A percentile compares a stretch with the other conserved stretches of the same genome.
Evolutionary conservation across 2,888 invertebrate genomes (phyloP).

Genomic region (Fragum sueziense): DNA sequence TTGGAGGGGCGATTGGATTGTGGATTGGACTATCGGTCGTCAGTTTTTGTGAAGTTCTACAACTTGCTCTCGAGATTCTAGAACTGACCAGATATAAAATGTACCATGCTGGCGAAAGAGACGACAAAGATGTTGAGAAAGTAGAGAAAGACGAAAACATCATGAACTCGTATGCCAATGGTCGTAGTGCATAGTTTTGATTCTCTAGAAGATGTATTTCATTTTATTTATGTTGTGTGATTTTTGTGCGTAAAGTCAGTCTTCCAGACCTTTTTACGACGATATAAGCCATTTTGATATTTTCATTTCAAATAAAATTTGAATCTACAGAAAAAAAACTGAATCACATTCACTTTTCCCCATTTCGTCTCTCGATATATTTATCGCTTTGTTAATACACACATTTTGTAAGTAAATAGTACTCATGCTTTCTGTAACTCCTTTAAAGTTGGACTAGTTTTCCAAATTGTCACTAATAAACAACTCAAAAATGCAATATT

Average conservation of each 20-base stretch:
- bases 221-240: too few species aligned
- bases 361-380: too few species aligned
- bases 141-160: not conserved
- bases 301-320: not conserved
- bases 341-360: too few species aligned
- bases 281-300: not conserved
- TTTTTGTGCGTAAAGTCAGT: too few species aligned
- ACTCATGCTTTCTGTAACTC: too few species aligned
- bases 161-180: not conserved
- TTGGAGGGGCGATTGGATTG: slow-evolving; percentile 67
- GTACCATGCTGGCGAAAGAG: not conserved
- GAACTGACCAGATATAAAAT: slow-evolving; percentile 13
- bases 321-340: not conserved
- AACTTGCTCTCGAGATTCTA: slow-evolving; percentile 60
- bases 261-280: too few species aligned
- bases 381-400: too few species aligned
- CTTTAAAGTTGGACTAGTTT: too few species aligned
- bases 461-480: too few species aligned
- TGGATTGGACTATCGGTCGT: slow-evolving; percentile 69
- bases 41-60: slow-evolving; percentile 63
- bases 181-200: not conserved
- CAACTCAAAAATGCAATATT: too few species aligned
- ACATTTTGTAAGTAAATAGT: too few species aligned
- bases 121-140: not conserved
- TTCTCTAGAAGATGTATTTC: not conserved